A percentile compares a stretch with the other conserved stretches of the same genome.
Conservation (phyloP, 2,113 vertebrate genomes). For the Dromas ardeola region DNA sequence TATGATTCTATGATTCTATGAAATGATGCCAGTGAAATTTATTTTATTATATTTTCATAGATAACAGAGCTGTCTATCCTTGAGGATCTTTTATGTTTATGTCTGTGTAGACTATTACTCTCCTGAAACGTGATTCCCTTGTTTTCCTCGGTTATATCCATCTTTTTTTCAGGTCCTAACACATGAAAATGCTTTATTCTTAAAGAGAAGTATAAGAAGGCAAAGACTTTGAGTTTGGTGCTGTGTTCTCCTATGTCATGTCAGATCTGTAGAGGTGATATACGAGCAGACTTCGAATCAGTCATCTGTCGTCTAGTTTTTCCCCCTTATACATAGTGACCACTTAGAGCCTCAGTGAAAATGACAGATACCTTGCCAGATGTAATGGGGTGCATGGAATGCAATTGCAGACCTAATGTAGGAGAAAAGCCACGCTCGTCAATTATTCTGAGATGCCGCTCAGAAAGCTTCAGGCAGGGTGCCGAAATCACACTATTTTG, state of each 20-base stretch:
- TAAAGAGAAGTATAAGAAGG: neutral
- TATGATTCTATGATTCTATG: too few relatives aligned
- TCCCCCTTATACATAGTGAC: neutral
- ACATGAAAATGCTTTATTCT: neutral
- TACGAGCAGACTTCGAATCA: neutral
- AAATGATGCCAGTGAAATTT: neutral
- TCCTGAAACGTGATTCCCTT: neutral
- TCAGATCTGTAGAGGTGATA: neutral
- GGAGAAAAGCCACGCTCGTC: constrained; percentile 64
- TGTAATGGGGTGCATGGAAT: constrained; percentile 60
- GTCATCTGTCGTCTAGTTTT: neutral
- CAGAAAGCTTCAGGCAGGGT: constrained; percentile 25
- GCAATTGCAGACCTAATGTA: constrained; percentile 70
- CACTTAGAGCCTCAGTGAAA: constrained; percentile 29
- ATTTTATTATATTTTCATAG: neutral
- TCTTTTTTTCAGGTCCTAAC: neutral
- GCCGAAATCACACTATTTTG: constrained; percentile 10
- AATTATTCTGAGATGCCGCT: constrained; percentile 58
- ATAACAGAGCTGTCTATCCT: neutral
- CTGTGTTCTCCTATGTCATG: neutral
- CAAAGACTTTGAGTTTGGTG: neutral
- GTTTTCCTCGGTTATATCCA: neutral
- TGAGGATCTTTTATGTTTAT: neutral
- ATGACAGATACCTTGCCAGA: constrained; percentile 48
- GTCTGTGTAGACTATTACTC: neutral